Base-by-base conservation (phyloP, 1,140 invertebrate species). In the silkworm (Bombyx mori) region DNA sequence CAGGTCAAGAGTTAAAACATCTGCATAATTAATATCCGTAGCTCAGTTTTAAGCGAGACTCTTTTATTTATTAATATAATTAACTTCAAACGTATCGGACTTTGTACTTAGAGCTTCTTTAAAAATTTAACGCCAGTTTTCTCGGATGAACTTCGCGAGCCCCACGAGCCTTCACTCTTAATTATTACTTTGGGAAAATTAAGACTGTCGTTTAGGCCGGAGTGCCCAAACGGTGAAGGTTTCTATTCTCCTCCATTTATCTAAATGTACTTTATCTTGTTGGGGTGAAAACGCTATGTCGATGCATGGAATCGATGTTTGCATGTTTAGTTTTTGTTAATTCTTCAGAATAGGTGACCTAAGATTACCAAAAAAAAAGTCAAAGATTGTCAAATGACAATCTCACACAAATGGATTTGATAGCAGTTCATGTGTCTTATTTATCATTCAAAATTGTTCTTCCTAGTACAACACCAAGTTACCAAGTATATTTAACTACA, bases 131-230 rank as follows among this genome's bases (percentile, higher is more conserved):
- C 70, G 64, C 66, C 66, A 74, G 73, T 66, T 64, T 66, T 71
- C 69, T 66, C 66, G 61, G 65, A 52, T 57, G 54, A 62, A 71
- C 63, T 71, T 72, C 69, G 72, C 71, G 68, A 67, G 71, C 69
- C 78, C 78, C 72, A 71, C 70, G 68, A 77, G 73, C 75, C 77
- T 86, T 88, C 87, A 86, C 85, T 88, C 86, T 88, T 89, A 89
- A 89, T 89, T 88, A 89, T 87, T 89, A 89, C 88, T 88, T 89
- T 88, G 86, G 79, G 77, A 87, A 88, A 88, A 89, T 89, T 89
- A 89, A 89, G 88, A 86, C 76, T 86, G 84, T 86, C 85, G 85
- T 82, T 85, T 84, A 87, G 73, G 61, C 72, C 63, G 58, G 74
- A 86, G 82, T 79, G 75, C 80, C 77, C 73, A 65, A 57, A 61